These are phyloP conservation scores for Eolophus roseicapilla DNA, from an alignment of 2,113 vertebrate species.

Conservation along the genomic window DNA sequence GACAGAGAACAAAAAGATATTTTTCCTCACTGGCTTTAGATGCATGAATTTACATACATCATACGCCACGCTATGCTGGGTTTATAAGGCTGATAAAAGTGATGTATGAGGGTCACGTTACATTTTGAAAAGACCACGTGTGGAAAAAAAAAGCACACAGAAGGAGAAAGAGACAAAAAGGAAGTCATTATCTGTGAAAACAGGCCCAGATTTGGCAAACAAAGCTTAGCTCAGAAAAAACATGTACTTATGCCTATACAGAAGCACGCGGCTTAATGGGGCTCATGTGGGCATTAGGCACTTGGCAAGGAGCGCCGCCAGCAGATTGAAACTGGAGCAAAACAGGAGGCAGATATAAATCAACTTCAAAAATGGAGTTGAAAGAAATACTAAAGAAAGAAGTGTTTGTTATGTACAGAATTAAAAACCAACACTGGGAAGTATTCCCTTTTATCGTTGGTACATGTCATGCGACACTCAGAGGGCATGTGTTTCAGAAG, in stretches of 20 bases:
- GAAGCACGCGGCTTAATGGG: background rate
- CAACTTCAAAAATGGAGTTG: constrained; percentile 27
- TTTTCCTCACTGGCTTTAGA: background rate
- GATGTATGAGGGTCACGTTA: background rate
- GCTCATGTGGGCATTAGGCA: constrained; percentile 25
- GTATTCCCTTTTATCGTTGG: background rate
- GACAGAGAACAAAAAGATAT: background rate
- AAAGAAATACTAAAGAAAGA: constrained; percentile 44
- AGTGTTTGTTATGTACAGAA: constrained; percentile 7
- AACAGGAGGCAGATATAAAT: constrained; percentile 49
- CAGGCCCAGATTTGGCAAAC: constrained; percentile 39
- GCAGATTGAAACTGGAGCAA: constrained; percentile 42
- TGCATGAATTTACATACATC: constrained; percentile 41
- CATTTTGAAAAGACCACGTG: background rate
- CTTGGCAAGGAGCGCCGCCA: background rate
- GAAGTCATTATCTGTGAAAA: constrained; percentile 37
- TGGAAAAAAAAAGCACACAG: background rate
- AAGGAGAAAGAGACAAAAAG: constrained; percentile 24
- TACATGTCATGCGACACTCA: background rate
- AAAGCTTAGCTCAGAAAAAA: constrained; percentile 20
- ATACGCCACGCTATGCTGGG: background rate
- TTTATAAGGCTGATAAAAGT: constrained; percentile 41
- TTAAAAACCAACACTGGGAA: background rate
- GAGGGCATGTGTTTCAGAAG: background rate
- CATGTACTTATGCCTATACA: background rate